Evolutionary conservation across 2,888 invertebrate genomes (phyloP).

Genomic region (Trisateles emortualis): DNA sequence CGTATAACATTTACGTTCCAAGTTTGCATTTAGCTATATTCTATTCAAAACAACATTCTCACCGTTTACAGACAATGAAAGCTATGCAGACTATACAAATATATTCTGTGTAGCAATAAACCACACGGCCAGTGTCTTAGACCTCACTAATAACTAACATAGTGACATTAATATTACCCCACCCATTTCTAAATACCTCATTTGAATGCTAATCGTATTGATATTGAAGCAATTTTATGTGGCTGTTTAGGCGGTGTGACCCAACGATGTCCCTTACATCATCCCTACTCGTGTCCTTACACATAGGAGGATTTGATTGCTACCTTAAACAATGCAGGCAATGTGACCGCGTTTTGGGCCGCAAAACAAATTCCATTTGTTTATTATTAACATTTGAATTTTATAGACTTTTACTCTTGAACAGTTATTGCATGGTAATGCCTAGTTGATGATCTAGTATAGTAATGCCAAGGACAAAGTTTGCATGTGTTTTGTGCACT

Average conservation of each 20-base stretch:
- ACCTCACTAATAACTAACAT: background rate
- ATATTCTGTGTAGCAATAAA: background rate
- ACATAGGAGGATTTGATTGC: too few species aligned
- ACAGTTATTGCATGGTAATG: too few species aligned
- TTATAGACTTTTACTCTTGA: too few species aligned
- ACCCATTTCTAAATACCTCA: constrained; percentile 2
- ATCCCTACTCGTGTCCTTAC: too few species aligned
- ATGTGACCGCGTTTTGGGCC: too few species aligned
- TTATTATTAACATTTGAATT: too few species aligned
- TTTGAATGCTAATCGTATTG: constrained; percentile 1
- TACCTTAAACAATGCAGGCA: too few species aligned
- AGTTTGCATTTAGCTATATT: too few species aligned
- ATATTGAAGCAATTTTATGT: too few species aligned
- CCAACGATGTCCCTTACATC: too few species aligned
- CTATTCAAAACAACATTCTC: background rate
- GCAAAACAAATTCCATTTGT: too few species aligned
- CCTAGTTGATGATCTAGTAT: background rate
- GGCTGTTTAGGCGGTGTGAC: too few species aligned
- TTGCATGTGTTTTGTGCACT: background rate
- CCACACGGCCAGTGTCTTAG: background rate
- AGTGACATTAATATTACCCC: background rate
- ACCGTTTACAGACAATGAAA: background rate
- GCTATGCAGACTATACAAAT: background rate
- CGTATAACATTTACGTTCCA: background rate
- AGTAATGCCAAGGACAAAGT: background rate